Base-by-base conservation (phyloP, 53 echinoderm and acorn worm species). In the Paelopatides confundens region DNA sequence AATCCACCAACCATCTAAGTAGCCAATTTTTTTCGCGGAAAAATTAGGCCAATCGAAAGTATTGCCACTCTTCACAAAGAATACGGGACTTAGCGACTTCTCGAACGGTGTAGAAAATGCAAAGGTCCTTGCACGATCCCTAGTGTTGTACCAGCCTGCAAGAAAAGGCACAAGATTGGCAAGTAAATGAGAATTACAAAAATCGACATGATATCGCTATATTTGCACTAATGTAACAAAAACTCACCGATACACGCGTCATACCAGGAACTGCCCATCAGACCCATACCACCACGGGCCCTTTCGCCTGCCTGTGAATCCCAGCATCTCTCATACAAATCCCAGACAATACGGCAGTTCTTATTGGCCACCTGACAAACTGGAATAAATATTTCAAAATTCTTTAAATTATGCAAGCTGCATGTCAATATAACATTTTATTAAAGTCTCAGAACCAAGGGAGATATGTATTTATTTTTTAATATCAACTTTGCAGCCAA, bases 281-380 rank as follows among this genome's bases (percentile, higher is more conserved):
- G 69, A 2, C 96, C 96, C 32, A 81, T 64, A 2, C 96, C 96
- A 66, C 87, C 89, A 21, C 91, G 85, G 28, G 96, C 77, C 51
- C 94, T 50, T 63, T 90, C 46, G 31, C 90, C 92, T 10, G 92
- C 90, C 31, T 85, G 69, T 9, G 90, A 91, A 13, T 74, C 62
- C 92, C 91, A 96, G 48, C 96, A 96, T 76, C 92, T 90, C 36
- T 82, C 71, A 54, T 96, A 96, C 52, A 96, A 39, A 66, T 96
- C 96, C 91, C 92, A 92, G n/a, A 94, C 87, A 52, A 96, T n/a
- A 18, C 71, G 82, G 24, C 96, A 96, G 43, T 96, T 92, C 92
- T 96, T 96, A 69, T 94, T 90, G 5, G 92, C 96, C 5, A 90
- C 33, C 4, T 82, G 88, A 62, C 96, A 96, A 36, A 96, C 96